Percentiles rank a stretch among this genome's conserved stretches.
Evolutionary conservation across 2,113 vertebrate species (phyloP).

Genomic region (Equus quagga): DNA sequence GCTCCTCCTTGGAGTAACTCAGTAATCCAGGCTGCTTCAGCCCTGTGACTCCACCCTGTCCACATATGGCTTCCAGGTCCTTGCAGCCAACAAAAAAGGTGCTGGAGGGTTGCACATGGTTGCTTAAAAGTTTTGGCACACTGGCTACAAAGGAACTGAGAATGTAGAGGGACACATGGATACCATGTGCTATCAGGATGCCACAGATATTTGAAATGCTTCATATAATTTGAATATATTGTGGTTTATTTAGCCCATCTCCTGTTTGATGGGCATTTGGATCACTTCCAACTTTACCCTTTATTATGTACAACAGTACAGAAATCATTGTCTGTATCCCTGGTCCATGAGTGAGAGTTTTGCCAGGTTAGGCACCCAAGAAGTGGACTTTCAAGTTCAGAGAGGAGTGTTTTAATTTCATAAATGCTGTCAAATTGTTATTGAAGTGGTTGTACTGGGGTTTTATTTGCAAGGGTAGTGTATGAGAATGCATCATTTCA

Average conservation of each 20-base stretch:
- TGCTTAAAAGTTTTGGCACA: neutral
- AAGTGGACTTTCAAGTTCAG: neutral
- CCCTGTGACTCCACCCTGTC: neutral
- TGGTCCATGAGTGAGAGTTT: neutral
- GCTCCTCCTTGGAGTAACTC: neutral
- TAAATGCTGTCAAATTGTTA: neutral
- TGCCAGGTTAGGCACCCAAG: neutral
- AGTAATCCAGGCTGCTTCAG: neutral
- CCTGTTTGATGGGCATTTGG: neutral
- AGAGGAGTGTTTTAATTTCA: neutral
- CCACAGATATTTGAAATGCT: neutral
- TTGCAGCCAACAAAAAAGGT: neutral
- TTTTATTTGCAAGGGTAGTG: neutral
- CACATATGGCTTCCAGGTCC: neutral
- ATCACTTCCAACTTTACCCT: neutral
- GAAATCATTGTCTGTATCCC: neutral
- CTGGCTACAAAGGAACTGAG: neutral
- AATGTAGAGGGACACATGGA: neutral
- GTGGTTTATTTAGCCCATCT: neutral
- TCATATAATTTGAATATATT: neutral
- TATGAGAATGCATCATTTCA: neutral
- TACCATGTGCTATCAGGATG: neutral
- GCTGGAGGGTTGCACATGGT: neutral
- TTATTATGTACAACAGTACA: neutral
- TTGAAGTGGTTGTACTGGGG: neutral